Evolutionary conservation across 2,888 invertebrate species (phyloP).

Genomic region (Lobophora halterata): DNA sequence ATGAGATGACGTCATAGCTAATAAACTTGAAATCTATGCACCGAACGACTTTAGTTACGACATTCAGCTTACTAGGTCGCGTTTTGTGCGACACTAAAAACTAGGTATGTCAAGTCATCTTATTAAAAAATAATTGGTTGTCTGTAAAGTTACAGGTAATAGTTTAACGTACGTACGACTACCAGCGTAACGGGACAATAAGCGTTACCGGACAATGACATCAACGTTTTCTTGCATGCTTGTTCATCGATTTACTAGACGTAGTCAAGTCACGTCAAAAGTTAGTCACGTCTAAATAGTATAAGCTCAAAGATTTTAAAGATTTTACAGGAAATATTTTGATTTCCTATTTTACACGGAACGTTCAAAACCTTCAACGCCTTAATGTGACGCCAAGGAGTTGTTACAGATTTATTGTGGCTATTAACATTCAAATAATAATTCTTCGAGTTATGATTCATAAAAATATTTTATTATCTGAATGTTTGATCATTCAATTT

Average conservation of each 20-base stretch:
- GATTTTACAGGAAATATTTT: slow-evolving; percentile 19
- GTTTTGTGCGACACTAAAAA: slow-evolving; percentile 21
- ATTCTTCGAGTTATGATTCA: slow-evolving; percentile 68
- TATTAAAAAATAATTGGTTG: slow-evolving; percentile 13
- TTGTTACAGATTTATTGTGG: slow-evolving; percentile 63
- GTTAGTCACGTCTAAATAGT: too few species aligned
- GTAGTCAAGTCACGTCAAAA: too few species aligned
- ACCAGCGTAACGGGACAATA: too few species aligned
- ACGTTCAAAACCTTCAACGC: slow-evolving; percentile 23
- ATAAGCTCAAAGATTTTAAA: slow-evolving; percentile 8
- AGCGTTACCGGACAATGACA: too few species aligned
- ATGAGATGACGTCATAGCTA: slow-evolving; percentile 36
- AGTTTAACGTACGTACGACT: too few species aligned
- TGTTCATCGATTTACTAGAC: too few species aligned
- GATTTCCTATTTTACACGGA: slow-evolving; percentile 20
- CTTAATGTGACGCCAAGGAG: slow-evolving; percentile 47
- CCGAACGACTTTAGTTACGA: slow-evolving; percentile 33
- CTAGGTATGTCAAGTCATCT: slow-evolving; percentile 11
- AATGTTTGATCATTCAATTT: slow-evolving; percentile 69
- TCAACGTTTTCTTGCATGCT: too few species aligned
- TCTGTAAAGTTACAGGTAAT: slow-evolving; percentile 2
- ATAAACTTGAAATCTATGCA: slow-evolving; percentile 41
- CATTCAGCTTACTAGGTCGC: slow-evolving; percentile 26
- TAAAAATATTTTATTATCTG: slow-evolving; percentile 71
- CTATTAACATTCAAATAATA: slow-evolving; percentile 75